Conservation (phyloP, 2,797 vertebrate species). For the Arrhamphus sclerolepis region DNA sequence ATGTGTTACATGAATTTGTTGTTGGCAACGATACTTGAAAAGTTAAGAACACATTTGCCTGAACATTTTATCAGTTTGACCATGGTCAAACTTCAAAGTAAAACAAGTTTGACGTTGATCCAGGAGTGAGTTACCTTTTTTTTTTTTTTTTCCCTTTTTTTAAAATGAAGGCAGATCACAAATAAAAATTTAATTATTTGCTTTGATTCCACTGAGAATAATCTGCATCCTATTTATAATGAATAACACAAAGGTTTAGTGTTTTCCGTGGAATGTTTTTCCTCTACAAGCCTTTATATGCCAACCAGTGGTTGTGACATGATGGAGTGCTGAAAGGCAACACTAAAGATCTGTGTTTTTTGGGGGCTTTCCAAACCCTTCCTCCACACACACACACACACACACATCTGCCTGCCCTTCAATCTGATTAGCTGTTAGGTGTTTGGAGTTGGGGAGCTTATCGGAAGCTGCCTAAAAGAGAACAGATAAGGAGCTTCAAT, state of each 20-base stretch:
- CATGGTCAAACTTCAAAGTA: too few relatives aligned
- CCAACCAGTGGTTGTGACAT: constrained; percentile 33
- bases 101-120: too few relatives aligned
- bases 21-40: too few relatives aligned
- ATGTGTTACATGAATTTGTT: too few relatives aligned
- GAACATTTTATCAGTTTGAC: too few relatives aligned
- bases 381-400: constrained; percentile 24
- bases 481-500: constrained; percentile 58
- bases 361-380: background rate
- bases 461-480: constrained; percentile 55
- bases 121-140: too few relatives aligned
- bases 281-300: constrained; percentile 13
- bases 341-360: constrained; percentile 66
- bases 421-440: constrained; percentile 64
- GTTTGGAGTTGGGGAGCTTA: constrained; percentile 65
- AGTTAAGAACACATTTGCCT: too few relatives aligned
- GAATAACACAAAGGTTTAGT: background rate
- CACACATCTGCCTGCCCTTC: constrained; percentile 24
- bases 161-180: background rate
- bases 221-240: too few relatives aligned
- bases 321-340: constrained; percentile 59
- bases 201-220: too few relatives aligned
- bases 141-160: too few relatives aligned
- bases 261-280: constrained; percentile 6
- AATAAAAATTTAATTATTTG: background rate